Conservation (phyloP, 1,140 invertebrate genomes). For the Aphaenogaster ashmeadi region DNA sequence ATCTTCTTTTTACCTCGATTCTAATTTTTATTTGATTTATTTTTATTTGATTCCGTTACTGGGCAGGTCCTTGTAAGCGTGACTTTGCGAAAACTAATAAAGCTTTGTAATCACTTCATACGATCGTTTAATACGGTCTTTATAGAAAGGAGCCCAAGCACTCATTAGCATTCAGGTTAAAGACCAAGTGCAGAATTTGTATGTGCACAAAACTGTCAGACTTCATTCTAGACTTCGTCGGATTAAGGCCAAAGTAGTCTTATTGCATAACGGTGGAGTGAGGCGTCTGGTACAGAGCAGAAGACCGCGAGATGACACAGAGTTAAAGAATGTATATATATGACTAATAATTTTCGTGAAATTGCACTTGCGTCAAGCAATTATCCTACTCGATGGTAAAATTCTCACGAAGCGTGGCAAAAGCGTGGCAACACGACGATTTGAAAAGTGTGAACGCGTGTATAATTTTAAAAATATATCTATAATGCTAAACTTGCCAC, state of each 20-base stretch:
- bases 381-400: not conserved
- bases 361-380: not conserved
- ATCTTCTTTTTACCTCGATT: not conserved
- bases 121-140: not conserved
- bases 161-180: conserved; percentile 50
- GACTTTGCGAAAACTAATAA: not conserved
- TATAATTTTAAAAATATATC: not conserved
- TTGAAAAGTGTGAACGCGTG: not conserved
- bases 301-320: not conserved
- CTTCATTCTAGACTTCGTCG: conserved; percentile 57
- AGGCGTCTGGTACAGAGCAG: conserved; percentile 20
- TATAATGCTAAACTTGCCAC: not conserved
- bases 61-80: not conserved
- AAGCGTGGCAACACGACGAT: not conserved
- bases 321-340: conserved; percentile 19
- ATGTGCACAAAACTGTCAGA: conserved; percentile 49
- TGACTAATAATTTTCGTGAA: conserved; percentile 50
- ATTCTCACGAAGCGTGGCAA: not conserved
- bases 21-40: not conserved
- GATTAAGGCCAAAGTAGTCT: conserved; percentile 70
- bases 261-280: conserved; percentile 69
- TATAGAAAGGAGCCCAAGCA: conserved; percentile 18
- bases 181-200: conserved; percentile 65
- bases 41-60: not conserved
- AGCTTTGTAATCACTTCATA: not conserved